Conservation (phyloP, 2,797 vertebrate genomes). For the Siniperca scherzeri region DNA sequence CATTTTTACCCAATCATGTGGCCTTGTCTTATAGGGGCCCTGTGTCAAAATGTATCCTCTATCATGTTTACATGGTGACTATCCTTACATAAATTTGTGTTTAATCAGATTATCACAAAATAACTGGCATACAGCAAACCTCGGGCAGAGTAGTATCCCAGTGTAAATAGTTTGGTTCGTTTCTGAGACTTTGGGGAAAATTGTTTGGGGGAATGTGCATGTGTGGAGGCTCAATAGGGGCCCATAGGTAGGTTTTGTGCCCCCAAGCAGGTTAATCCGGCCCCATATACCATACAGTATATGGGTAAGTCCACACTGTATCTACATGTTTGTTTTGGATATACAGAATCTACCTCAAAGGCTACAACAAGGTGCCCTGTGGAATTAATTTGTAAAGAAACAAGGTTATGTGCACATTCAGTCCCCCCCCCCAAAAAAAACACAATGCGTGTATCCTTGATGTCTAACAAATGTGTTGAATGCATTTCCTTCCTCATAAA, state of each 20-base stretch:
- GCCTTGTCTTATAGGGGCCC: background rate
- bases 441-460: too few species aligned
- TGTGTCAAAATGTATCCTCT: background rate
- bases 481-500: too few species aligned
- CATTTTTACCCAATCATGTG: background rate
- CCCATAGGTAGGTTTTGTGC: background rate
- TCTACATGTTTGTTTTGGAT: background rate
- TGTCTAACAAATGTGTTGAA: too few species aligned
- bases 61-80: background rate
- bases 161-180: background rate
- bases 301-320: background rate
- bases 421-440: too few species aligned
- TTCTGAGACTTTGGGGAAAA: background rate
- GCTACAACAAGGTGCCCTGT: background rate
- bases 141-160: background rate
- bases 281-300: background rate
- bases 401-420: too few species aligned
- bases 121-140: background rate
- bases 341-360: background rate
- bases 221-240: background rate
- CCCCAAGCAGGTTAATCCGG: background rate
- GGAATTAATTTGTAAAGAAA: too few species aligned
- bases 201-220: background rate
- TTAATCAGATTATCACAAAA: background rate
- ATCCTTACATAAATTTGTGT: background rate